Percentiles rank a stretch among this genome's conserved stretches.
Evolutionary conservation across 2,797 vertebrate species (phyloP).

Genomic region (Hippoglossus hippoglossus): DNA sequence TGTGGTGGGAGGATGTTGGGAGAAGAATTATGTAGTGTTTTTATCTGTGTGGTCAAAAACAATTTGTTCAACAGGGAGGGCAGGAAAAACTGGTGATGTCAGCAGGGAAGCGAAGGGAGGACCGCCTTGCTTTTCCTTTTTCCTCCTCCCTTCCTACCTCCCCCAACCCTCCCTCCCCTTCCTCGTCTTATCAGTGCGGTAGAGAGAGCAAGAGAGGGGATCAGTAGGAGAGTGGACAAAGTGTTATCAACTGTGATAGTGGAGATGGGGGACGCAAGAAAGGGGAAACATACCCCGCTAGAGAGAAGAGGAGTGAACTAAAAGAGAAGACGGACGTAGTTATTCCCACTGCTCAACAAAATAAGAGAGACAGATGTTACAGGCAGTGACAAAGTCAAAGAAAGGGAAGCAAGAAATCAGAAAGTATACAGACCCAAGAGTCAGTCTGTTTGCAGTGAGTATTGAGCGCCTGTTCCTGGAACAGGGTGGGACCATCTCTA

Average conservation of each 20-base stretch:
- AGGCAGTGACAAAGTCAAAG: slow-evolving; percentile 13
- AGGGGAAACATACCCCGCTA: slow-evolving; percentile 3
- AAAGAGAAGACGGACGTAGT: neutral
- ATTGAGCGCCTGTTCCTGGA: slow-evolving; percentile 23
- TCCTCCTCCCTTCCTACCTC: slow-evolving; percentile 36
- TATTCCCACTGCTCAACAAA: neutral
- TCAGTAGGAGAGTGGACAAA: slow-evolving; percentile 38
- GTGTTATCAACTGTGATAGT: slow-evolving; percentile 40
- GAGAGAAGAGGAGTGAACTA: neutral
- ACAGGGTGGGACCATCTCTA: slow-evolving; percentile 20
- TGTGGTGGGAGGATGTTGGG: slow-evolving; percentile 4
- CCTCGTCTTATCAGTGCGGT: slow-evolving; percentile 54
- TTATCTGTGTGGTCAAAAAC: slow-evolving; percentile 54
- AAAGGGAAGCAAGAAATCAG: slow-evolving; percentile 18
- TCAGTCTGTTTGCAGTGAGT: neutral
- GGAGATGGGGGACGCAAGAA: slow-evolving; percentile 46
- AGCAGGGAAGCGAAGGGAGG: slow-evolving; percentile 78
- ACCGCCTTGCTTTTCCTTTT: slow-evolving; percentile 74
- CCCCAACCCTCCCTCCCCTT: slow-evolving; percentile 30
- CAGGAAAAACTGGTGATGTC: slow-evolving; percentile 86
- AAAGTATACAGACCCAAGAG: neutral
- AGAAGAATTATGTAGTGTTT: neutral
- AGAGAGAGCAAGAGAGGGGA: slow-evolving; percentile 22
- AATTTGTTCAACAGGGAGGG: slow-evolving; percentile 65
- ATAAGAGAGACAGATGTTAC: neutral